phyloP scores from a whole-genome alignment of 2,888 invertebrate species.

The Melanargia galathea region DNA sequence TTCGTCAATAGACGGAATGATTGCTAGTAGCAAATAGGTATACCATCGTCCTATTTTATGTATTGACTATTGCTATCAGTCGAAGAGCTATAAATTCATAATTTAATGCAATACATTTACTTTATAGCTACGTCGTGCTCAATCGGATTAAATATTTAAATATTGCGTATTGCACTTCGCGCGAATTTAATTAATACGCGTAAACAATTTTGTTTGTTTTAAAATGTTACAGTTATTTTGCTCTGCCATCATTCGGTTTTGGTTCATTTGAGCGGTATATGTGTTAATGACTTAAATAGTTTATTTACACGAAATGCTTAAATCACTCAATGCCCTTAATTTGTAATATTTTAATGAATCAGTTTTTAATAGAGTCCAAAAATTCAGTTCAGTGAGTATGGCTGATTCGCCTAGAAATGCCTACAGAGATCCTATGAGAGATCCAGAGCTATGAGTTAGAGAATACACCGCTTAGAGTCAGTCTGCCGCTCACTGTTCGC shows the following conservation, averaged over 20 bases:
- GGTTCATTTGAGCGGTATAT: neutral
- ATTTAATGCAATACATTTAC: neutral
- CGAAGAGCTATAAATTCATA: neutral
- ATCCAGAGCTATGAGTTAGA: no score
- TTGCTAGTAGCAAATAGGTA: no score
- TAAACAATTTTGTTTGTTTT: constrained; percentile 7
- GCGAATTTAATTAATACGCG: constrained; percentile 13
- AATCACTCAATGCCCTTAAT: constrained; percentile 3
- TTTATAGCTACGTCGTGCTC: no score
- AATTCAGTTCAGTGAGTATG: no score
- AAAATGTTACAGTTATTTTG: constrained; percentile 2
- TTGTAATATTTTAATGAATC: neutral
- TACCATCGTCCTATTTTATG: no score
- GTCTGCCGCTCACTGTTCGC: no score
- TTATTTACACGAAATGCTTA: constrained; percentile 3
- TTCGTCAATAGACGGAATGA: no score
- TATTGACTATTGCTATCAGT: no score
- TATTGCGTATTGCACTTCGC: neutral
- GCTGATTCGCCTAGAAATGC: no score
- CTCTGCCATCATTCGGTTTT: neutral
- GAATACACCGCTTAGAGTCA: no score
- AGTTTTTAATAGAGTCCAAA: neutral
- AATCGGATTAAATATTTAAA: constrained; percentile 5
- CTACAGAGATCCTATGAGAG: no score
- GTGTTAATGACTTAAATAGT: constrained; percentile 2